A percentile compares a stretch with the other conserved stretches of the same genome.
These are phyloP conservation scores for Darwinula stevensoni DNA, from an alignment of 2,888 invertebrate genomes.

Conservation along the genomic window DNA sequence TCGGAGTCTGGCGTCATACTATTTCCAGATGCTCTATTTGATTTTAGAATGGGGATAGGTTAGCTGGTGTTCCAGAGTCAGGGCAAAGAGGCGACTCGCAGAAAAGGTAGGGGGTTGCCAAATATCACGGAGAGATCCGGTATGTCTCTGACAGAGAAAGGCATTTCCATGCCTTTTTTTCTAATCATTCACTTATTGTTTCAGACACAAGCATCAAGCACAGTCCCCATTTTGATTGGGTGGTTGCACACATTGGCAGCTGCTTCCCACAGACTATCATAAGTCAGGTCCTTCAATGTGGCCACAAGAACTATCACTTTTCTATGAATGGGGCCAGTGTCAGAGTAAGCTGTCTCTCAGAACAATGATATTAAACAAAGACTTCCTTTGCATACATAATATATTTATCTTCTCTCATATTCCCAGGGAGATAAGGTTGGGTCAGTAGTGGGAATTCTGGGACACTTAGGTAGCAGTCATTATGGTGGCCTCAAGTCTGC, in stretches of 20 bases:
- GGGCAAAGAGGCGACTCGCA: no score
- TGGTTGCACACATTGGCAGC: conserved; percentile 51
- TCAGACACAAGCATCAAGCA: conserved; percentile 34
- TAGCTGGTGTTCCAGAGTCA: no score
- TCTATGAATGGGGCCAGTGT: no score
- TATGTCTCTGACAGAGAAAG: conserved; percentile 15
- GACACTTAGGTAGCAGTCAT: conserved; percentile 63
- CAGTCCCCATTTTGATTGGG: conserved; percentile 60
- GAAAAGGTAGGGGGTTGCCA: no score
- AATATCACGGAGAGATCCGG: conserved; percentile 51
- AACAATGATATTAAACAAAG: neutral
- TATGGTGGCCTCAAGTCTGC: conserved; percentile 39
- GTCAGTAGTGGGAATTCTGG: conserved; percentile 50
- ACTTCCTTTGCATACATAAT: neutral
- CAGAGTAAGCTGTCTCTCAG: neutral
- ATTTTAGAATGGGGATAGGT: no score
- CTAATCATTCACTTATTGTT: conserved; percentile 6
- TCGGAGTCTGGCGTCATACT: no score
- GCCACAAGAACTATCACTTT: conserved; percentile 28
- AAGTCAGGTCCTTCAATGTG: conserved; percentile 32
- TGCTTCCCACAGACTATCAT: conserved; percentile 47
- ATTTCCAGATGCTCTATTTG: no score
- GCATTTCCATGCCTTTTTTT: neutral
- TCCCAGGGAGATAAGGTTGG: no score
- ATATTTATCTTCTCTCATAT: conserved; percentile 17